phyloP scores from a whole-genome alignment of 1,140 invertebrate species.

The Cheumatopsyche charites region DNA sequence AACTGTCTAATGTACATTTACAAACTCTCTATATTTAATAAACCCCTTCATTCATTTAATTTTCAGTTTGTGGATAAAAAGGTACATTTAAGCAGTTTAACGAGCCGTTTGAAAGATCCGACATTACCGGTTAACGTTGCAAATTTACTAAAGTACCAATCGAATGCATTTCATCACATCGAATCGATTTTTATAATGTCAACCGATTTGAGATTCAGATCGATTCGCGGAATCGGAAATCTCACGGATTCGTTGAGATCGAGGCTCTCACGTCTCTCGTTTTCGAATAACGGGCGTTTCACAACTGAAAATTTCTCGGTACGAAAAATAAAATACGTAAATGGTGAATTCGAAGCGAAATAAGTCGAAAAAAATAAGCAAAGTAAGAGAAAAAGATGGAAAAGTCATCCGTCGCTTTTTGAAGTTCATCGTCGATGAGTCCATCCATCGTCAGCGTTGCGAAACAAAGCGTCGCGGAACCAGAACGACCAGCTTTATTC shows the following conservation, averaged over 20 bases:
- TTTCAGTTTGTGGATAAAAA: too few relatives aligned
- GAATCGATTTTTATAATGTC: neutral
- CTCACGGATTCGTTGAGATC: neutral
- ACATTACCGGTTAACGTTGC: too few relatives aligned
- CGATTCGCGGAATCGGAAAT: neutral
- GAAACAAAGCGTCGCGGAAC: neutral
- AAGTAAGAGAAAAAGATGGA: neutral
- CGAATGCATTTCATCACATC: too few relatives aligned
- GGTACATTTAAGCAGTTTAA: too few relatives aligned
- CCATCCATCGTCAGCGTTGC: slow-evolving; percentile 6
- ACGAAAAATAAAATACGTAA: too few relatives aligned
- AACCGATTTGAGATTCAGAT: neutral
- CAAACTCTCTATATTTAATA: too few relatives aligned
- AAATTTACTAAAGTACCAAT: too few relatives aligned
- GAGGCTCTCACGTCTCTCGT: neutral
- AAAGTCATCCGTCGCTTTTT: neutral
- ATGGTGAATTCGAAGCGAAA: too few relatives aligned
- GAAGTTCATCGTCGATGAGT: slow-evolving; percentile 1
- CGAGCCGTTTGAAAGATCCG: too few relatives aligned
- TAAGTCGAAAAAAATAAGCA: slow-evolving; percentile 3
- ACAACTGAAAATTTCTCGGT: too few relatives aligned
- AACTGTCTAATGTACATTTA: neutral
- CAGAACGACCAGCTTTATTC: neutral
- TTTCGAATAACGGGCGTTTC: too few relatives aligned
- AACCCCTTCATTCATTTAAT: too few relatives aligned